A percentile compares a stretch with the other conserved stretches of the same genome.
phyloP scores from a whole-genome alignment of 2,797 vertebrate species.

The Brotula barbata region DNA sequence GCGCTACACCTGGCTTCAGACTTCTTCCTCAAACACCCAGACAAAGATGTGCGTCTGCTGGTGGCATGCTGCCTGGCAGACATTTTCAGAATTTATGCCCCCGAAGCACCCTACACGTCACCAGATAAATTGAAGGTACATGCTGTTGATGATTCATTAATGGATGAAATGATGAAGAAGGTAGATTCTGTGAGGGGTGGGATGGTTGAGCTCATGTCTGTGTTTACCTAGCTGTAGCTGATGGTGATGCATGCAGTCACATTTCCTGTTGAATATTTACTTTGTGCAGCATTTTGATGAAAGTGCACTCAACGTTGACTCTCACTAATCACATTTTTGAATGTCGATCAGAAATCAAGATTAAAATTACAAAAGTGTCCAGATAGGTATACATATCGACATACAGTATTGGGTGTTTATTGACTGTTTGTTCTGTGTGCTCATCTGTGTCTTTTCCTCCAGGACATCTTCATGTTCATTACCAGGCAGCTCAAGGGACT shows the following conservation, averaged over 20 bases:
- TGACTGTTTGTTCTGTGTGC: not conserved
- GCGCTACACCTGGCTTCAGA: constrained; percentile 98
- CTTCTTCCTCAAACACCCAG: constrained; percentile 97
- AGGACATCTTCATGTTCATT: constrained; percentile 99
- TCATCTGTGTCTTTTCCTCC: constrained; percentile 19
- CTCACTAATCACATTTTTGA: too few species aligned
- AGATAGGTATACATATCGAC: too few species aligned
- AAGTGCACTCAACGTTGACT: too few species aligned
- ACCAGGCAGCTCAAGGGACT: constrained; percentile 96
- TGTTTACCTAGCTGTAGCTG: too few species aligned
- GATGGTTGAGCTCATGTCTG: too few species aligned
- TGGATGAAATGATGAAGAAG: fast-evolving
- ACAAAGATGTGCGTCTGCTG: constrained; percentile 96
- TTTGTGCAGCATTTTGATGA: constrained; percentile 8
- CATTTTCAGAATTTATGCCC: constrained; percentile 98
- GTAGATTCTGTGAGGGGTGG: too few species aligned
- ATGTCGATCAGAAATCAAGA: too few species aligned
- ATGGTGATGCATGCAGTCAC: too few species aligned
- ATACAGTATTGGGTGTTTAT: not conserved
- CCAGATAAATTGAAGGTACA: constrained; percentile 95
- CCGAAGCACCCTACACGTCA: constrained; percentile 96
- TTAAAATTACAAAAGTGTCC: too few species aligned
- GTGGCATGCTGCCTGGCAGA: constrained; percentile 98
- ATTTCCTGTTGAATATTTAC: not conserved
- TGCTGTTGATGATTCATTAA: fast-evolving